These are phyloP conservation scores for Orchesellides sinensis DNA, from an alignment of 2,888 invertebrate genomes.

Conservation along the genomic window DNA sequence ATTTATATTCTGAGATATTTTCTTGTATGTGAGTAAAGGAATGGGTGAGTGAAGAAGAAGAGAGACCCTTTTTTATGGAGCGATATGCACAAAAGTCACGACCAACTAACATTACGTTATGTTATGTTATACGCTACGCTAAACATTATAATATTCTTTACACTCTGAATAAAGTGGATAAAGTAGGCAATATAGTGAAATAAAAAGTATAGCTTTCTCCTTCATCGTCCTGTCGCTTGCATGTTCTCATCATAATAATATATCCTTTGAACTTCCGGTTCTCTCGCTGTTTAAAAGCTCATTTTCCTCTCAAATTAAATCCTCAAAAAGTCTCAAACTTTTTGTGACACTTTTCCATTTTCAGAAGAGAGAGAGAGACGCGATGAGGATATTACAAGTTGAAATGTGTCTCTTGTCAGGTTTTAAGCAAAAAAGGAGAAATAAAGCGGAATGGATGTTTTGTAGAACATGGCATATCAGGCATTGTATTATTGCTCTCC, in stretches of 20 bases:
- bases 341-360: conserved; percentile 44
- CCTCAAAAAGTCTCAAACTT: conserved; percentile 24
- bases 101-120: conserved; percentile 32
- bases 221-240: conserved; percentile 28
- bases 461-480: not conserved
- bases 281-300: conserved; percentile 54
- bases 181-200: not conserved
- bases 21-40: not conserved
- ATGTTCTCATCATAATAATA: conserved; percentile 31
- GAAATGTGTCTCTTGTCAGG: not conserved
- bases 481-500: not conserved
- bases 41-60: conserved; percentile 19
- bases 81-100: conserved; percentile 53
- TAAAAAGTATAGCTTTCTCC: conserved; percentile 11
- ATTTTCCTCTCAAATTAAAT: conserved; percentile 50
- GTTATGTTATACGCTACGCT: too few species aligned
- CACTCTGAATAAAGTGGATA: not conserved
- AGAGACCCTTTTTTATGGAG: conserved; percentile 39
- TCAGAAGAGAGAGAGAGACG: too few species aligned
- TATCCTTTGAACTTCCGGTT: conserved; percentile 51
- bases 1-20: too few species aligned
- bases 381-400: conserved; percentile 24
- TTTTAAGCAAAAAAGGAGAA: not conserved
- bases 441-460: not conserved
- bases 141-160: too few species aligned